A percentile compares a stretch with the other conserved stretches of the same genome.
Conservation (phyloP, 2,797 vertebrate species). For the Salarias fasciatus region DNA sequence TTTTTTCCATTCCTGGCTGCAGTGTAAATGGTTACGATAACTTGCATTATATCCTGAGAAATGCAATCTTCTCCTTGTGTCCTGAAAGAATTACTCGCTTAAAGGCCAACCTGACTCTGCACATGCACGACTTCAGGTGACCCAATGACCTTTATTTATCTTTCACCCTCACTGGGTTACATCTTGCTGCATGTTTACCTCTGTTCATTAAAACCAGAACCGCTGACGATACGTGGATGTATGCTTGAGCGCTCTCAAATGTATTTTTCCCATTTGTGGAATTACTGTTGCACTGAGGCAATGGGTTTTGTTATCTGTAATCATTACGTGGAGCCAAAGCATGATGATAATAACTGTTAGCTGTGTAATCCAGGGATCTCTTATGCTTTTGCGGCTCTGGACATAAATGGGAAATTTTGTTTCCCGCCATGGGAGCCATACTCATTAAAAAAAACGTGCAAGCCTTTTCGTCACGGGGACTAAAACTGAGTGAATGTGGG, state of each 20-base stretch:
- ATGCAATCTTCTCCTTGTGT: constrained; percentile 3
- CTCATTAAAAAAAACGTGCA: constrained; percentile 66
- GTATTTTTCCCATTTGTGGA: constrained; percentile 41
- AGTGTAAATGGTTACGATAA: constrained; percentile 2
- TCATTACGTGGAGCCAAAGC: constrained; percentile 60
- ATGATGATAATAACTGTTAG: constrained; percentile 62
- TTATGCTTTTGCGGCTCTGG: constrained; percentile 48
- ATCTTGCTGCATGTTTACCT: not conserved
- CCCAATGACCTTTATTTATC: constrained; percentile 16
- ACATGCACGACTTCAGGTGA: constrained; percentile 2
- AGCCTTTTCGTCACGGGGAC: constrained; percentile 46
- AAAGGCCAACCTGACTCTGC: constrained; percentile 1
- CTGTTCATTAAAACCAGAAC: constrained; percentile 20
- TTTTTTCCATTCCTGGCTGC: not conserved
- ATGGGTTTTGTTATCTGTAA: constrained; percentile 52
- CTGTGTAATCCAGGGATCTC: constrained; percentile 50
- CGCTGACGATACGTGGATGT: constrained; percentile 1
- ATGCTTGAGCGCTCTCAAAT: constrained; percentile 27
- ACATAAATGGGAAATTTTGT: constrained; percentile 62
- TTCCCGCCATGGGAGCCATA: constrained; percentile 43
- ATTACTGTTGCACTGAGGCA: constrained; percentile 34
- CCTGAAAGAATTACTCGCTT: constrained; percentile 1
- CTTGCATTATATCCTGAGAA: not conserved
- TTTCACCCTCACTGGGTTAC: not conserved
- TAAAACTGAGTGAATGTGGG: constrained; percentile 39